Conservation (phyloP, 1,140 invertebrate species). For the Psilanteris sp. region DNA sequence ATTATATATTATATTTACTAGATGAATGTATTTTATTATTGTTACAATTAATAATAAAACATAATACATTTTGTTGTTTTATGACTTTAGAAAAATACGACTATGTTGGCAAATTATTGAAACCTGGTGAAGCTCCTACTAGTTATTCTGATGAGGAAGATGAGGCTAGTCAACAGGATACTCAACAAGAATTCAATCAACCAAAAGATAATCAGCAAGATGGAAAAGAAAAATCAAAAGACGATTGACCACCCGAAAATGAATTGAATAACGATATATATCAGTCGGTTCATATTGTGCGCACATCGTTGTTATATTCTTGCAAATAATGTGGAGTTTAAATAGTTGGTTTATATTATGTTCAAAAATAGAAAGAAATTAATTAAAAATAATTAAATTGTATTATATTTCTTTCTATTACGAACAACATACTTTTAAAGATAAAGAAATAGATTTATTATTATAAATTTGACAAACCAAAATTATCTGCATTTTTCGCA, state of each 20-base stretch:
- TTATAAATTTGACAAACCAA: neutral
- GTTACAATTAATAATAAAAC: too few relatives aligned
- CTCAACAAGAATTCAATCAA: constrained; percentile 63
- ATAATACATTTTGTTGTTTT: too few relatives aligned
- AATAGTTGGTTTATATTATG: constrained; percentile 3
- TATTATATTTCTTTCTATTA: constrained; percentile 15
- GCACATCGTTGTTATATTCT: constrained; percentile 67
- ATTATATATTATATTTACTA: too few relatives aligned
- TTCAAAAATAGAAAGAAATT: constrained; percentile 6
- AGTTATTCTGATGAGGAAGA: constrained; percentile 96
- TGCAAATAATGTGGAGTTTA: constrained; percentile 36
- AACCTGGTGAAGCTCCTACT: constrained; percentile 93
- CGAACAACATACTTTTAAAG: too few relatives aligned
- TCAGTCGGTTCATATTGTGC: constrained; percentile 64
- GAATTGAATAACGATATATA: constrained; percentile 54
- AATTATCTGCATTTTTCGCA: constrained; percentile 13
- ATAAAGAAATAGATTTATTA: neutral
- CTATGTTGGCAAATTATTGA: constrained; percentile 93
- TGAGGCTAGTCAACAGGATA: constrained; percentile 81
- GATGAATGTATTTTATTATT: too few relatives aligned
- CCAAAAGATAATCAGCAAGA: constrained; percentile 77
- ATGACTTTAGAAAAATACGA: constrained; percentile 97
- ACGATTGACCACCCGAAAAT: constrained; percentile 72
- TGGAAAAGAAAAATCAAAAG: constrained; percentile 70
- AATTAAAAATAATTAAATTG: neutral